Base-by-base conservation (phyloP, 64 coral and sea anemone species). In the Montipora sp. region DNA sequence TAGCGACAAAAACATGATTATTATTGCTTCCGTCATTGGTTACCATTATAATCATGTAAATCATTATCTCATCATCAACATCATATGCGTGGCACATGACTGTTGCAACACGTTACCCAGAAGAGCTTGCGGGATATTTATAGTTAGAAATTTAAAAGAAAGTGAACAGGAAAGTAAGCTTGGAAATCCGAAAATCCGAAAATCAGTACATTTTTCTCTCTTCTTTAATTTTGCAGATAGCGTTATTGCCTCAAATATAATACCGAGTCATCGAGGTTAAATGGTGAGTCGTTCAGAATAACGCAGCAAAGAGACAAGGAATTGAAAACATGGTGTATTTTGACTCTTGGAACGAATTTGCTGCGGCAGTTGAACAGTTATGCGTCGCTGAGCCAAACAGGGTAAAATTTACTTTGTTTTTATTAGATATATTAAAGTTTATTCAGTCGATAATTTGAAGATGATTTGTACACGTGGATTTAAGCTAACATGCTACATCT, bases 321-420 rank as follows among this genome's bases (percentile, higher is more conserved):
- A n/a, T n/a, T n/a, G n/a, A n/a, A 77, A 84, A 93, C 49, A 99
- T 74, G 83, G 95, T 99, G 79, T 99, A 99, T 86, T 96, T 99
- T 51, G 94, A 99, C 75, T 99, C 98, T 15, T 99, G 98, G 98
- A 89, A 99, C 73, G 98, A 99, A 70, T 99, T 96, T 61, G 79
- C 92, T 22, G 94, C 95, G 71, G 98, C 98, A 47, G 98, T 96
- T 47, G 98, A 99, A 59, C 98, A 99, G 61, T 89, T 99, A 60
- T 99, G 93, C 70, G 46, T 96, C 24, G 98, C 94, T 60, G 98
- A 99, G 92, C 98, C 98, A 4, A 96, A 91, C 49, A 93, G 84
- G 81, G 98, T 99, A 75, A 89, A 81, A 3, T 53, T 70, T 66
- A 22, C 67, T 15, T 15, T 0, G 5, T 59, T 63, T 90, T 19